Conservation (phyloP, 2,888 invertebrate species). For the Altica lythri region DNA sequence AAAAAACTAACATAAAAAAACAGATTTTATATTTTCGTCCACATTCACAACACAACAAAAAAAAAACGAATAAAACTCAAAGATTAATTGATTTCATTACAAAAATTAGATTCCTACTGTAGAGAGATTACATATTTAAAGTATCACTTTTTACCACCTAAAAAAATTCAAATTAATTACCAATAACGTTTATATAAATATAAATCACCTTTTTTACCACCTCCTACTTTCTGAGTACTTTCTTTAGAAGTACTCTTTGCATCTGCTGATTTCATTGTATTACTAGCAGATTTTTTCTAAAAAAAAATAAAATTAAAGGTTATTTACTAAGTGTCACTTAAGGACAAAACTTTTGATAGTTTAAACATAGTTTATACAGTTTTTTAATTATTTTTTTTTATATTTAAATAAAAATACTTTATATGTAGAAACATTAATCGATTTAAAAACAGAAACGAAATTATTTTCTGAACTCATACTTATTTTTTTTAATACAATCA, state of each 20-base stretch:
- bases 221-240: background rate
- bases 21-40: too few species aligned
- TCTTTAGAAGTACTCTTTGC: background rate
- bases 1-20: too few species aligned
- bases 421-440: too few species aligned
- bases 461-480: background rate
- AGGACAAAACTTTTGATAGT: too few species aligned
- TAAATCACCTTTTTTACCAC: constrained; percentile 2
- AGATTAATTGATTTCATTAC: too few species aligned
- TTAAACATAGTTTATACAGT: too few species aligned
- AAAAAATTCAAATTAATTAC: constrained; percentile 7
- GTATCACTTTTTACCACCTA: constrained; percentile 20
- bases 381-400: too few species aligned
- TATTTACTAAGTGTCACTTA: background rate
- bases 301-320: background rate
- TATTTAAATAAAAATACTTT: too few species aligned
- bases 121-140: background rate
- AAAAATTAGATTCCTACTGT: too few species aligned
- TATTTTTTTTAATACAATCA: too few species aligned
- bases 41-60: too few species aligned
- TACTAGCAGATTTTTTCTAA: background rate
- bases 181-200: background rate
- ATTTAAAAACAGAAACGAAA: background rate
- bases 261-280: background rate
- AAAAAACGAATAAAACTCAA: too few species aligned